phyloP scores from a whole-genome alignment of 2,113 vertebrate species.

The Desmodus rotundus region DNA sequence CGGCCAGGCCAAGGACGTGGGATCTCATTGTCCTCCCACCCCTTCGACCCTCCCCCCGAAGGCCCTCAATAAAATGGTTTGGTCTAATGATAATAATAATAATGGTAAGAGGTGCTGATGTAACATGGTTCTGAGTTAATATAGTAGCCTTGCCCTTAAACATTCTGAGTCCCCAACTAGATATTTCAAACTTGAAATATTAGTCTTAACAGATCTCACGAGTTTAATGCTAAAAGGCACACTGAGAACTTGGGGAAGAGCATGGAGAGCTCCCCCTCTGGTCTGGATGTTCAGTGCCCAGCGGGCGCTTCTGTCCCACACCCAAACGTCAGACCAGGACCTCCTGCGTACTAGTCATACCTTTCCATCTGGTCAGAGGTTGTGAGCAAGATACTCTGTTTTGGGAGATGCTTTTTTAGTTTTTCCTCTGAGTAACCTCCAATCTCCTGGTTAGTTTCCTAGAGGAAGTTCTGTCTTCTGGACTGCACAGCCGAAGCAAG shows the following conservation, averaged over 20 bases:
- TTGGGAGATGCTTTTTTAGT: neutral
- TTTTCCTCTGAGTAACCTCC: constrained; percentile 13
- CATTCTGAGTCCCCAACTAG: neutral
- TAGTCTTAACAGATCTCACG: neutral
- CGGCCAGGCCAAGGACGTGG: too few species aligned
- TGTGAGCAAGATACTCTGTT: neutral
- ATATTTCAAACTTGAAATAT: neutral
- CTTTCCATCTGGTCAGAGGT: neutral
- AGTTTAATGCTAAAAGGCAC: neutral
- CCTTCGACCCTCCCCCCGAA: too few species aligned
- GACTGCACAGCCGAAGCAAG: constrained; percentile 72
- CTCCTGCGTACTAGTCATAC: neutral
- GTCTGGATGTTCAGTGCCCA: neutral
- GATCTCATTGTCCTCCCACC: too few species aligned
- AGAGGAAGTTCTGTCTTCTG: constrained; percentile 81
- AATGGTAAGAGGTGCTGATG: neutral
- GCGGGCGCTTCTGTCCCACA: neutral
- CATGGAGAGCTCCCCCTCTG: neutral
- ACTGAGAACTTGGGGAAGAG: neutral
- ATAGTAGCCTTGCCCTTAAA: neutral
- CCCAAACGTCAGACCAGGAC: neutral
- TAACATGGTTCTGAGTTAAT: neutral
- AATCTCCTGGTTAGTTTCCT: constrained; percentile 80
- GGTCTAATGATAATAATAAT: too few species aligned
- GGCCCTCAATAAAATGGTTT: too few species aligned